These are phyloP conservation scores for Drosophila sulfurigaster DNA, from an alignment of 1,140 invertebrate species.

Conservation along the genomic window DNA sequence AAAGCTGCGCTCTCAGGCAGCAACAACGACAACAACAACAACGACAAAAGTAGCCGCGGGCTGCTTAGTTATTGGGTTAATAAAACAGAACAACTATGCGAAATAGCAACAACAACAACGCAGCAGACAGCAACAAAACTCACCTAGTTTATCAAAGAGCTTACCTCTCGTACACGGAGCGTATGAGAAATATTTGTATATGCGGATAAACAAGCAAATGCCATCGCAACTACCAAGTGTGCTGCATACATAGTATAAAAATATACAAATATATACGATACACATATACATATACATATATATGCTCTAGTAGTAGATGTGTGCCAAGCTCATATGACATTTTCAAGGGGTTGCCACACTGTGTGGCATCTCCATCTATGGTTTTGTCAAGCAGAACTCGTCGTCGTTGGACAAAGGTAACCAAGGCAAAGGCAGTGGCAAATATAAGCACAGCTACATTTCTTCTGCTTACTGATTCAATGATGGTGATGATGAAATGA, in stretches of 20 bases:
- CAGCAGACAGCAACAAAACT: conserved; percentile 32
- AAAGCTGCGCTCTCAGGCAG: conserved; percentile 42
- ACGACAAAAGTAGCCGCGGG: conserved; percentile 32
- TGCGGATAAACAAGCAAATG: conserved; percentile 66
- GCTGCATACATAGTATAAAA: conserved; percentile 4
- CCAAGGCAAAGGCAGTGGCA: conserved; percentile 44
- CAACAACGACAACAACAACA: conserved; percentile 11
- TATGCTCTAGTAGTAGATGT: not conserved
- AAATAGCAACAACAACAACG: conserved; percentile 22
- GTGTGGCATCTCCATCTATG: not conserved
- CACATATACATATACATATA: not conserved
- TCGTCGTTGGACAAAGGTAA: conserved; percentile 69
- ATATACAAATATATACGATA: not conserved
- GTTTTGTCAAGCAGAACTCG: conserved; percentile 12
- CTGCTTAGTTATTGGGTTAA: conserved; percentile 79
- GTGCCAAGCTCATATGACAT: conserved; percentile 51
- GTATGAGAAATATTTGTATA: conserved; percentile 77
- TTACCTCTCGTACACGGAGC: conserved; percentile 20
- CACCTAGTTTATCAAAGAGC: conserved; percentile 64
- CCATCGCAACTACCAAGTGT: conserved; percentile 9
- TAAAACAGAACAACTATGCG: conserved; percentile 66
- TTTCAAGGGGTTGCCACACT: conserved; percentile 23
- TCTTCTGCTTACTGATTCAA: not conserved
- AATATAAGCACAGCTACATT: conserved; percentile 22
- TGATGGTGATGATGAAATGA: not conserved